Conservation (phyloP, 2,888 invertebrate species). For the Drosophila kambysellisi region DNA sequence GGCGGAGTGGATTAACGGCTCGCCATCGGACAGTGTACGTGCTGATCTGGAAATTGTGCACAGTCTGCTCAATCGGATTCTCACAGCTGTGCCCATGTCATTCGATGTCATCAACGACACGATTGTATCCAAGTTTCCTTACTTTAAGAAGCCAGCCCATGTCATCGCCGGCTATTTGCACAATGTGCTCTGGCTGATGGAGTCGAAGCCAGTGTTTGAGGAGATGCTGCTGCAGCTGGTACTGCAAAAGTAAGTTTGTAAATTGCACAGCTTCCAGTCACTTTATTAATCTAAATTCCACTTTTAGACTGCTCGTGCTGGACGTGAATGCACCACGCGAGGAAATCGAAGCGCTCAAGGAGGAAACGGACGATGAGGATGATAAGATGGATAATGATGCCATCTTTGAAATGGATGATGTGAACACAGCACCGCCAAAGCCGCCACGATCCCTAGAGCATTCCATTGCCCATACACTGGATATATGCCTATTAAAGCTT, state of each 20-base stretch:
- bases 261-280: not conserved
- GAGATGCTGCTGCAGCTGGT: constrained; percentile 90
- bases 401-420: constrained; percentile 82
- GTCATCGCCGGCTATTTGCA: constrained; percentile 91
- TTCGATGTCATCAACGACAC: constrained; percentile 89
- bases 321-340: constrained; percentile 89
- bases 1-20: constrained; percentile 87
- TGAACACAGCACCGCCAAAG: constrained; percentile 21
- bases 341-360: constrained; percentile 87
- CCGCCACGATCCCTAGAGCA: constrained; percentile 84
- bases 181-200: constrained; percentile 91
- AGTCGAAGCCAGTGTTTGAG: constrained; percentile 90
- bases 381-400: constrained; percentile 68
- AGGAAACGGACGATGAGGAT: constrained; percentile 85
- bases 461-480: constrained; percentile 89
- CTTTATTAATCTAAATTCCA: not conserved
- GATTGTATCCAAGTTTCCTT: constrained; percentile 90
- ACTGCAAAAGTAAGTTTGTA: constrained; percentile 89
- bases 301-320: constrained; percentile 88
- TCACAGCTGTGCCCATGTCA: constrained; percentile 87
- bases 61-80: constrained; percentile 84
- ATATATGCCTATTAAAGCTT: constrained; percentile 91
- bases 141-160: constrained; percentile 89
- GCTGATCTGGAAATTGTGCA: constrained; percentile 89
- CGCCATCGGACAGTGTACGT: constrained; percentile 86